A percentile compares a stretch with the other conserved stretches of the same genome.
These are phyloP conservation scores for Listronotus bonariensis DNA, from an alignment of 1,140 invertebrate species.

Conservation along the genomic window DNA sequence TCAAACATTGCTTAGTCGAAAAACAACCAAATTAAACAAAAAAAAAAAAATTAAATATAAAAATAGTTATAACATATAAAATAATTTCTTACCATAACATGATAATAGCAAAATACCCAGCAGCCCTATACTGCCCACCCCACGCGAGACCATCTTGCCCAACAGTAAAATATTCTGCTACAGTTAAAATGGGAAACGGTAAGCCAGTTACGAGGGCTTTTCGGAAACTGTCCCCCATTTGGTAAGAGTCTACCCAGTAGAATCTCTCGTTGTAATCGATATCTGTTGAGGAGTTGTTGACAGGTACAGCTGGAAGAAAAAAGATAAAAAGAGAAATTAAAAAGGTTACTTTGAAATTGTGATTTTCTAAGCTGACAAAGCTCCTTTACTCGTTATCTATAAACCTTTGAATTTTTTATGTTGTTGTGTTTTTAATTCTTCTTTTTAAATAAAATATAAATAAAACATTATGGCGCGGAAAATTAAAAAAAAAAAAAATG, in stretches of 20 bases:
- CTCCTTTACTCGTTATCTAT: too few species aligned
- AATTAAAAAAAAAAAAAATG: too few species aligned
- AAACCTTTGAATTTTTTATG: too few species aligned
- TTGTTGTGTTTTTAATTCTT: too few species aligned
- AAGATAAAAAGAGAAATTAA: background rate
- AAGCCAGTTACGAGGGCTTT: constrained; percentile 85
- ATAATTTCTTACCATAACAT: constrained; percentile 77
- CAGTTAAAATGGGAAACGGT: constrained; percentile 93
- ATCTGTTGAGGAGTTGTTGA: constrained; percentile 71
- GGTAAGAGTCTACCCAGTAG: constrained; percentile 79
- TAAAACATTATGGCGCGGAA: too few species aligned
- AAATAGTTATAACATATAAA: too few species aligned
- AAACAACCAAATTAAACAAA: too few species aligned
- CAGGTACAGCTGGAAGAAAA: constrained; percentile 66
- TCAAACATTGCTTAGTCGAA: too few species aligned
- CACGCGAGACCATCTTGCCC: constrained; percentile 96
- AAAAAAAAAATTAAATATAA: too few species aligned
- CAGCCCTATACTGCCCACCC: constrained; percentile 91
- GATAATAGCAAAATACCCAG: constrained; percentile 91
- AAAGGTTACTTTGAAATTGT: too few species aligned
- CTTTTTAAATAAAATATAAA: too few species aligned
- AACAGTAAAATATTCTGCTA: constrained; percentile 94
- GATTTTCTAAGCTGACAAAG: too few species aligned
- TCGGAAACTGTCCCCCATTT: constrained; percentile 81
- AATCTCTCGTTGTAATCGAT: constrained; percentile 98